Base-by-base conservation (phyloP, 2,797 vertebrate species). In the Intellagama lesueurii region DNA sequence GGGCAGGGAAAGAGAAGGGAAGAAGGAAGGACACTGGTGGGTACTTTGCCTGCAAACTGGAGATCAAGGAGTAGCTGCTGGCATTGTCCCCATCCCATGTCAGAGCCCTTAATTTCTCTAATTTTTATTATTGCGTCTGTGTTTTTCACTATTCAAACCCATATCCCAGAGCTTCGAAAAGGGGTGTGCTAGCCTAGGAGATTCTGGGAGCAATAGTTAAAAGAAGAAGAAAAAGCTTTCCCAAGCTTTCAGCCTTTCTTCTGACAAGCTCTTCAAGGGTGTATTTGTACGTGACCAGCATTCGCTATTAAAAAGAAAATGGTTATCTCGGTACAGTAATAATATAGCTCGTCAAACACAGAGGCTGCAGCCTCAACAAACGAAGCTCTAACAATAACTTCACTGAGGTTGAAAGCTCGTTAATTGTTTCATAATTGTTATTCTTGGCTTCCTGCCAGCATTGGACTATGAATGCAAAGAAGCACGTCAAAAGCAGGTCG, bases 341-440 rank as follows among this genome's bases (percentile, higher is more conserved):
- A 12, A 26, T 56, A 79, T 26, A 60, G 9, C 32, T 14, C 68
- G 52, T 30, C 22, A 30, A 12, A 19, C 4, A 52, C 4, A 56
- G 78, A 35, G 32, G 4, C 16, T 60, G 47, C 1, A 32, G 49
- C 87, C 64, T 40, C 28, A n/a, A 7, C 6, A 7, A 89, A 35
- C 2, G 22, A 70, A 56, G 0, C 8, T 2, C 19, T 52, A 40
- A 69, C 19, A 84, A 78, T 14, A 12, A 44, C 12, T 82, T 64
- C 70, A 68, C 35, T 14, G 30, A 76, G 30, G 22, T 28, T 28
- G 47, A 70, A n/a, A 64, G 49, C 32, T 56, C 79, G 14, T 79
- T 79, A 80, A 89, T 85, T 44, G 32, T 84, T 60, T 64, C 49
- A 70, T n/a, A 47, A 44, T 73, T 80, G 76, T 85, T 89, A 69